A percentile compares a stretch with the other conserved stretches of the same genome.
Conservation (phyloP, 2,113 vertebrate genomes). For the Cisticola juncidis region DNA sequence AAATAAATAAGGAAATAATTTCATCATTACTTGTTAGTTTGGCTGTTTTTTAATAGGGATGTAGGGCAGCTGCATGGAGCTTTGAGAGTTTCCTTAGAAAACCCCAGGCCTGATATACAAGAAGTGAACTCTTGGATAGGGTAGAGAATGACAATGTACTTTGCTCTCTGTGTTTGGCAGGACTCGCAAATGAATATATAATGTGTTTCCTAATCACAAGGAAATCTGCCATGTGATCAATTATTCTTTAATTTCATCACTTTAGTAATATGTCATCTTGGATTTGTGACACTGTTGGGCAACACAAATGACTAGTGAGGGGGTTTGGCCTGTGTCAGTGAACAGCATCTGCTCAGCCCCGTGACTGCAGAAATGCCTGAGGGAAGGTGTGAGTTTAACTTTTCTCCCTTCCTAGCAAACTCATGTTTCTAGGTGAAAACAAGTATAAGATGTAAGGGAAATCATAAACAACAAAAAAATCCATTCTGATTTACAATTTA, state of each 20-base stretch:
- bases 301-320: background rate
- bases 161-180: background rate
- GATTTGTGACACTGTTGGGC: background rate
- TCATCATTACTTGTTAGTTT: conserved; percentile 61
- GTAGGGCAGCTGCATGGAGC: background rate
- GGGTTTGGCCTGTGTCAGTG: background rate
- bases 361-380: background rate
- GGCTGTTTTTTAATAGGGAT: conserved; percentile 33
- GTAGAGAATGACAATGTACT: background rate
- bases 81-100: conserved; percentile 39
- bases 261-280: background rate
- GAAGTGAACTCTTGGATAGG: background rate
- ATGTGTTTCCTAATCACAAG: background rate
- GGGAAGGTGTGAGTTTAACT: background rate
- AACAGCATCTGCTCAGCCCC: background rate
- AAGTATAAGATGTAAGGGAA: background rate
- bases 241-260: background rate
- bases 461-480: background rate
- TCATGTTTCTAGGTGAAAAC: background rate
- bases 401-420: background rate
- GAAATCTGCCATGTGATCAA: background rate
- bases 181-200: background rate
- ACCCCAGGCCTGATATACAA: background rate
- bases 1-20: conserved; percentile 57
- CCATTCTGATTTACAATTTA: background rate